phyloP scores from a whole-genome alignment of 2,113 vertebrate species.

The Penelope pileata region DNA sequence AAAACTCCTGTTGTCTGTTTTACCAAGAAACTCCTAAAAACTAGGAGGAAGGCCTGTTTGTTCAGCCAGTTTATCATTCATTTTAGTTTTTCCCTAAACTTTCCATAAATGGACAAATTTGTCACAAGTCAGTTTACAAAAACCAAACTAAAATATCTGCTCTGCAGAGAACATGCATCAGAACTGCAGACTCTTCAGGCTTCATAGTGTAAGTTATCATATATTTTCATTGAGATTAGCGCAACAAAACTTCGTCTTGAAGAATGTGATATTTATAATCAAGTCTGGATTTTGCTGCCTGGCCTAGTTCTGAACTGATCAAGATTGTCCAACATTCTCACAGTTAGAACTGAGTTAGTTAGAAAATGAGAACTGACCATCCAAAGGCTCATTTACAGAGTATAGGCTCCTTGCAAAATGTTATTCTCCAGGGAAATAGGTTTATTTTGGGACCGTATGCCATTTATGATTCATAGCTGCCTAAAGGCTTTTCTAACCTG shows the following conservation, averaged over 20 bases:
- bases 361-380: accelerated
- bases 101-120: background rate
- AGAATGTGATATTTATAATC: background rate
- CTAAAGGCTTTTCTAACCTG: background rate
- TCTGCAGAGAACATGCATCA: background rate
- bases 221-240: background rate
- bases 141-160: background rate
- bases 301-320: background rate
- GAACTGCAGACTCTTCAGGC: background rate
- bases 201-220: accelerated
- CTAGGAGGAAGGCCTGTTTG: background rate
- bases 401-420: background rate
- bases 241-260: background rate
- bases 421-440: background rate
- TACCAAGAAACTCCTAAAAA: background rate
- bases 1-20: background rate
- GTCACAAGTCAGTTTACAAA: background rate
- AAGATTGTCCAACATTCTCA: background rate
- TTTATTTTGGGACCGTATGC: background rate
- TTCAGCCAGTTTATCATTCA: background rate
- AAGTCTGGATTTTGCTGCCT: background rate
- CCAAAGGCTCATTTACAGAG: background rate
- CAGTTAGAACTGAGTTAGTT: no score
- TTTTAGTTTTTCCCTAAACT: background rate
- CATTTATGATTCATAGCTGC: background rate